Percentiles rank a stretch among this genome's conserved stretches.
Evolutionary conservation across 2,888 invertebrate genomes (phyloP).

Genomic region (Tupiocoris notatus): DNA sequence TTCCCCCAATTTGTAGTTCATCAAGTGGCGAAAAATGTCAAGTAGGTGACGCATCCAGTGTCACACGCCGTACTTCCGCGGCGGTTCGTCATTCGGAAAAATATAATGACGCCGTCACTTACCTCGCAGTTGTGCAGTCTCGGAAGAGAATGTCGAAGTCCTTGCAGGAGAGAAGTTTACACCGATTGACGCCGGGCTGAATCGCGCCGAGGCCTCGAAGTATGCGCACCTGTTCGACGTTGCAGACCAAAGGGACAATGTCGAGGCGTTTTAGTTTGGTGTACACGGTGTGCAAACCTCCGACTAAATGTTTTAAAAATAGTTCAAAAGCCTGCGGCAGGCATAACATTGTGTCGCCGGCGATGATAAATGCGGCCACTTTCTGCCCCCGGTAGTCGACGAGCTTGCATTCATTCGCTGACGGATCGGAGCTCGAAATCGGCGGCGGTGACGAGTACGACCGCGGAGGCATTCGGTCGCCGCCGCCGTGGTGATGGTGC

Average conservation of each 20-base stretch:
- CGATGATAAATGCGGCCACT: conserved; percentile 96
- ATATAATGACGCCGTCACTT: conserved; percentile 52
- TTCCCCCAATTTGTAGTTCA: no score
- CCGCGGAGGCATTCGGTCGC: conserved; percentile 67
- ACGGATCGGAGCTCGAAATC: conserved; percentile 87
- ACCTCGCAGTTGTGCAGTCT: conserved; percentile 99
- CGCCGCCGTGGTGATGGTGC: conserved; percentile 63
- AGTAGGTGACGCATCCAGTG: no score
- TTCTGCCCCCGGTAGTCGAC: conserved; percentile 96
- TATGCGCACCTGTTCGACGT: conserved; percentile 99
- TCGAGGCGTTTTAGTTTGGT: conserved; percentile 98
- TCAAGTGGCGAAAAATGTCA: no score
- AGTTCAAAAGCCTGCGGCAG: conserved; percentile 98
- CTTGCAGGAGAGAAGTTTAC: conserved; percentile 97
- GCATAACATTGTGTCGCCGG: conserved; percentile 94
- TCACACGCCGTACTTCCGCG: no score
- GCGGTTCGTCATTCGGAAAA: not conserved
- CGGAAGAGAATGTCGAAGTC: conserved; percentile 99
- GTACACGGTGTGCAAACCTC: conserved; percentile 98
- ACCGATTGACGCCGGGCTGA: conserved; percentile 99
- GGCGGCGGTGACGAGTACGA: conserved; percentile 90
- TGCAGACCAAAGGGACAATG: conserved; percentile 98
- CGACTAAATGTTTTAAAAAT: conserved; percentile 97
- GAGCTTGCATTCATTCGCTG: conserved; percentile 93
- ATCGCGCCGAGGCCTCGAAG: conserved; percentile 97